A percentile compares a stretch with the other conserved stretches of the same genome.
phyloP scores from a whole-genome alignment of 2,113 vertebrate genomes.

The Bothrops jararaca region DNA sequence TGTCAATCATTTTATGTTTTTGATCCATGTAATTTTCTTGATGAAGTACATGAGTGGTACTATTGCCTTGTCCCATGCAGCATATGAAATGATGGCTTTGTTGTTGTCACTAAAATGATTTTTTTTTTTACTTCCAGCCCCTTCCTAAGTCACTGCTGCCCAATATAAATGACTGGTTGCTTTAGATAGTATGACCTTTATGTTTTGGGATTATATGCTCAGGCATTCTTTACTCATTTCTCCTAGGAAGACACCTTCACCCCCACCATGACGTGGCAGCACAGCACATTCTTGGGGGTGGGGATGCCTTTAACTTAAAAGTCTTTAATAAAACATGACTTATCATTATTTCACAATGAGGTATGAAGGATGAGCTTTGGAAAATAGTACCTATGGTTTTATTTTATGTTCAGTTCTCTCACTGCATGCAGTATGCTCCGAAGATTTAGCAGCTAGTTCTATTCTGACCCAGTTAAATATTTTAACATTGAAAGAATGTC shows the following conservation, averaged over 20 bases:
- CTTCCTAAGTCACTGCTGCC: background rate
- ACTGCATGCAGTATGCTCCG: background rate
- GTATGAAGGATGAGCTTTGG: background rate
- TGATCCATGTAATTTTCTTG: background rate
- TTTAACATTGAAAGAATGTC: background rate
- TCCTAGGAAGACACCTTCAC: background rate
- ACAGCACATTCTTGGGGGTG: background rate
- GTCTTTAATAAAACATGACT: background rate
- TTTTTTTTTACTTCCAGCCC: background rate
- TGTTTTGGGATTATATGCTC: background rate
- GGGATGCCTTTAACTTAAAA: background rate
- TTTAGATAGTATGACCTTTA: background rate
- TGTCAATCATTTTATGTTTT: background rate
- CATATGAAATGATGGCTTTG: background rate
- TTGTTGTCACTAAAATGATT: background rate
- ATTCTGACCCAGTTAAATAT: background rate
- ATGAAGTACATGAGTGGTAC: background rate
- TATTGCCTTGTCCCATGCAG: background rate
- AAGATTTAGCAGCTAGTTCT: background rate
- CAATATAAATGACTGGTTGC: background rate
- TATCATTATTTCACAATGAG: background rate
- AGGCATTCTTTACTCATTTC: background rate
- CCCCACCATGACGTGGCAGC: background rate
- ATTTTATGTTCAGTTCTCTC: background rate
- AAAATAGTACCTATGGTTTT: background rate